A percentile compares a stretch with the other conserved stretches of the same genome.
These are phyloP conservation scores for Diplosoma virens DNA, from an alignment of 23 tunicate genomes.

Conservation along the genomic window DNA sequence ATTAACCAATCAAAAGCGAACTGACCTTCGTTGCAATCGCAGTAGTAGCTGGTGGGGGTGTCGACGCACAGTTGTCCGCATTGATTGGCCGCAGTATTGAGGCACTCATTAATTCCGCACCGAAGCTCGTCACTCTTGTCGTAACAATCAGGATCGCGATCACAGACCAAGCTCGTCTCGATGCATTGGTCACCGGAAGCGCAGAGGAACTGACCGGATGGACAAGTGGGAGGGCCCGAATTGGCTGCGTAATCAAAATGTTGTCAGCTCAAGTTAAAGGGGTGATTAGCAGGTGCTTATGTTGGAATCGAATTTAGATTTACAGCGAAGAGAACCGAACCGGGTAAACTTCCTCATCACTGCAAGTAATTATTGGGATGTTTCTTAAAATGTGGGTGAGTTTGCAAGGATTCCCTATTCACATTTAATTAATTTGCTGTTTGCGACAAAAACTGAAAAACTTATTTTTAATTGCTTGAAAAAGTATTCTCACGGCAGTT, in stretches of 20 bases:
- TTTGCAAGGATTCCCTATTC: too few relatives aligned
- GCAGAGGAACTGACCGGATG: conserved; percentile 52
- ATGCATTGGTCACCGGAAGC: conserved; percentile 52
- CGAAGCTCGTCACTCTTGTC: conserved; percentile 73
- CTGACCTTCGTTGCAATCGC: conserved; percentile 67
- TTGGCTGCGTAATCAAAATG: too few relatives aligned
- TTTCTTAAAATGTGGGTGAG: too few relatives aligned
- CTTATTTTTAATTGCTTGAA: background rate
- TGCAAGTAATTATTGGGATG: too few relatives aligned
- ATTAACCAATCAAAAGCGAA: too few relatives aligned
- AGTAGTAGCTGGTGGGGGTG: conserved; percentile 65
- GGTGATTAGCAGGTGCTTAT: too few relatives aligned
- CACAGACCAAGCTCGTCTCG: conserved; percentile 42
- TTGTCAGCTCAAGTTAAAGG: too few relatives aligned
- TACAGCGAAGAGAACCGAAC: too few relatives aligned
- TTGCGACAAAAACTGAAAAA: background rate
- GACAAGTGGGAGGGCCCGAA: conserved; percentile 58
- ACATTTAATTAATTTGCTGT: background rate
- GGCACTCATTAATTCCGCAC: conserved; percentile 79
- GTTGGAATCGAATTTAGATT: too few relatives aligned
- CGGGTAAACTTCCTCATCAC: too few relatives aligned
- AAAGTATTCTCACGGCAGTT: conserved; percentile 55
- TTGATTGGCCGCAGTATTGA: conserved; percentile 33
- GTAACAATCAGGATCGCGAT: conserved; percentile 51
- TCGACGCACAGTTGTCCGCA: conserved; percentile 78